Conservation (phyloP, 2,113 vertebrate species). For the Coryphaenoides rupestris region DNA sequence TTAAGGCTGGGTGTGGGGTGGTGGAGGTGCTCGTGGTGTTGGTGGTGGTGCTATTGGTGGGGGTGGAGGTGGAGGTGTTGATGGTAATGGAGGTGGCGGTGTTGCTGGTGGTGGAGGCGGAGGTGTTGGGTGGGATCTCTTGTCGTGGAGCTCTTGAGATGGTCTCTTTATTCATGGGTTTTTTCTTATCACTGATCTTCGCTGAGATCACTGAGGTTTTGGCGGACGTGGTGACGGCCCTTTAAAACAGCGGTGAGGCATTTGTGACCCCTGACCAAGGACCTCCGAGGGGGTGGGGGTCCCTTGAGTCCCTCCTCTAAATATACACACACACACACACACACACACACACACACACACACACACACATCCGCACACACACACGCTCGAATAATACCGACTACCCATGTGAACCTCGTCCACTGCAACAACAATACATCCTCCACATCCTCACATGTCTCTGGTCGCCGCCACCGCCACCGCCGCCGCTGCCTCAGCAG, state of each 20-base stretch:
- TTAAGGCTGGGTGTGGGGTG: conserved; percentile 31
- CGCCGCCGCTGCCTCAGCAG: conserved; percentile 59
- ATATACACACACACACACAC: conserved; percentile 57
- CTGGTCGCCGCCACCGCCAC: no score
- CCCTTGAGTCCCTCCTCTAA: conserved; percentile 49
- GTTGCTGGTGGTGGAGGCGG: no score
- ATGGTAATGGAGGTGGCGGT: no score
- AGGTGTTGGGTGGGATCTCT: no score
- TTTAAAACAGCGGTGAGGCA: conserved; percentile 55
- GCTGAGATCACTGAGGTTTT: conserved; percentile 78
- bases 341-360: no score
- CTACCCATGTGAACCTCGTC: conserved; percentile 27
- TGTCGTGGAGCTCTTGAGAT: no score
- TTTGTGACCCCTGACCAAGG: neutral
- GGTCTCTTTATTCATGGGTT: conserved; percentile 51
- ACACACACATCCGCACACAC: neutral
- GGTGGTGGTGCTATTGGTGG: no score
- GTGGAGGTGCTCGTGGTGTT: no score
- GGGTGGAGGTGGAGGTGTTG: conserved; percentile 60
- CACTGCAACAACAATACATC: conserved; percentile 70
- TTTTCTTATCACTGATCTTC: conserved; percentile 67
- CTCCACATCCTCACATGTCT: conserved; percentile 74
- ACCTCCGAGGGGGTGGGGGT: conserved; percentile 53
- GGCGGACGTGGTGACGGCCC: conserved; percentile 60
- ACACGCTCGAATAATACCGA: no score